Percentiles rank a stretch among this genome's conserved stretches.
Conservation (phyloP, 1,140 invertebrate genomes). For the Trachymyrmex cornetzi region DNA sequence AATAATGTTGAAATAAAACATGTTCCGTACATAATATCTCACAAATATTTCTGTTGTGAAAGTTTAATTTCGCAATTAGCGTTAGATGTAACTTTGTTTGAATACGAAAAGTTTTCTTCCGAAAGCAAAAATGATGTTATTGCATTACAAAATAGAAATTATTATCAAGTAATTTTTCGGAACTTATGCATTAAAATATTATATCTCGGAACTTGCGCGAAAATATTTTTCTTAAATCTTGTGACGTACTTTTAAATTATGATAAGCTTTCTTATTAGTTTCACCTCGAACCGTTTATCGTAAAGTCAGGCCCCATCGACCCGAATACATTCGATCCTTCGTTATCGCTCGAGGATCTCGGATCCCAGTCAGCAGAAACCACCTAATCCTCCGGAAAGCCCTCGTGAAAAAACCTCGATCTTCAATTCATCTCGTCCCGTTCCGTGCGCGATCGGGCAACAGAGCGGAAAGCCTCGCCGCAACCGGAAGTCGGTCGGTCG, state of each 20-base stretch:
- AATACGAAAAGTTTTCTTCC: background rate
- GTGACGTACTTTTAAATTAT: background rate
- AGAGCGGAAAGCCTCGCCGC: slow-evolving; percentile 46
- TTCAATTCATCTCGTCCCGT: slow-evolving; percentile 54
- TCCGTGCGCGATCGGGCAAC: slow-evolving; percentile 32
- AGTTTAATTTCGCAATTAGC: background rate
- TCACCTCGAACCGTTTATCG: slow-evolving; percentile 38
- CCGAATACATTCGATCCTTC: slow-evolving; percentile 52
- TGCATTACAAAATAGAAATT: background rate
- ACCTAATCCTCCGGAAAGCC: slow-evolving; percentile 54
- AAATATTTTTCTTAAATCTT: slow-evolving; percentile 3
- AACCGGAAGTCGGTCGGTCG: slow-evolving; percentile 40
- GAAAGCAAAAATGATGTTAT: background rate
- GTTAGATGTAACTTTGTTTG: background rate
- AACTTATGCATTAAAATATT: background rate
- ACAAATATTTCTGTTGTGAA: background rate
- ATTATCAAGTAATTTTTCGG: background rate
- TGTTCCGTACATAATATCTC: background rate
- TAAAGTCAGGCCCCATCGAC: slow-evolving; percentile 19
- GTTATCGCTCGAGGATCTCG: slow-evolving; percentile 54
- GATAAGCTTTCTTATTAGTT: slow-evolving; percentile 51
- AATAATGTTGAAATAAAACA: background rate
- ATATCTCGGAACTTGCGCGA: background rate
- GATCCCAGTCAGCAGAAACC: slow-evolving; percentile 58
- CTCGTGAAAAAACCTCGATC: slow-evolving; percentile 62